Evolutionary conservation across 2,113 vertebrate genomes (phyloP), one percentile per base, ranked within the genome.

Genomic region (Caracal caracal): DNA sequence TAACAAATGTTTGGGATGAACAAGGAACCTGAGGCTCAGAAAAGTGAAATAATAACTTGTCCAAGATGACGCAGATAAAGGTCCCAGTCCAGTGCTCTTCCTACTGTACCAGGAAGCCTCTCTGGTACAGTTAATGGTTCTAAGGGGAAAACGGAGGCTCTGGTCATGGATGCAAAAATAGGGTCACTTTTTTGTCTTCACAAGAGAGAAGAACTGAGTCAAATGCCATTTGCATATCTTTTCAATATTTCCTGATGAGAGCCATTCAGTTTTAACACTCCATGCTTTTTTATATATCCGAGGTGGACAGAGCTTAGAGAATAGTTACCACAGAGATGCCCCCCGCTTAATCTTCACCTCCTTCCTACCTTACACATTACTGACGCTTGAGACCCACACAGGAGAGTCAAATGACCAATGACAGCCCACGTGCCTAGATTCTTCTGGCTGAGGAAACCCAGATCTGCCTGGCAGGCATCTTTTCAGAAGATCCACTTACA

Each of bases 1-100:
- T 97, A 92, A 97, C 20, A 95, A 89, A 93, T 92, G 43, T 92
- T 71, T 96, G 83, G 66, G 88, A 82, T 71, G 61, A 96, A 86
- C 33, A 96, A 90, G 82, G 28, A 95, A 93, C 20, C 70, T 37
- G 56, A 91, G 75, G 73, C 37, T 95, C 66, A 92, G 43, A 85
- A 93, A 97, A 78, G 20, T 86, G 30, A 93, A 92, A 95, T 59
- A 51, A 78, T 11, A 93, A 96, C 11, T 75, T 96, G 63, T 86
- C 79, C 73, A 81, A 90, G 93, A 68, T 68, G 79, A 94, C 5
- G 4, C 73, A 89, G 30, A 89, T 24, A 96, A 40, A 93, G 53
- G 3, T 75, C 61, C 79, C 61, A 89, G 75, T 83, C 37, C 37
- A 90, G 76, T 87, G 61, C 20, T 86, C 68, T 89, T 92, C 47